Conservation (phyloP, 2,113 vertebrate species). For the Hydrolagus affinis region DNA sequence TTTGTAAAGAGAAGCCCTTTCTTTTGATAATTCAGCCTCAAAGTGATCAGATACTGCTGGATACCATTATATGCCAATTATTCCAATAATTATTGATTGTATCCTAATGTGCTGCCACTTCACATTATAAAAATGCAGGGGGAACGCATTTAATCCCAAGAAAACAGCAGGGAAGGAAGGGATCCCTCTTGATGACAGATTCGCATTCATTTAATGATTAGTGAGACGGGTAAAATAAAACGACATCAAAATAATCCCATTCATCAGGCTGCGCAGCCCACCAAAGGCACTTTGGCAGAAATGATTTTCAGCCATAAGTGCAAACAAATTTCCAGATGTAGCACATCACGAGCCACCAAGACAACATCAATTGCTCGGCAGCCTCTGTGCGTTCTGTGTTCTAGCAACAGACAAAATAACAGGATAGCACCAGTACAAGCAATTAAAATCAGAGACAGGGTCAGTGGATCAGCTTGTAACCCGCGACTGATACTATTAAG, state of each 20-base stretch:
- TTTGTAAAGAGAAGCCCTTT: neutral
- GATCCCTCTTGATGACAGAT: conserved; percentile 63
- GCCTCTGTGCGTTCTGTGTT: conserved; percentile 10
- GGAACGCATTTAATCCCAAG: conserved; percentile 22
- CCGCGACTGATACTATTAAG: conserved; percentile 67
- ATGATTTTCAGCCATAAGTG: conserved; percentile 96
- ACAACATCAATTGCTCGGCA: conserved; percentile 20
- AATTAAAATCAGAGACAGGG: conserved; percentile 75
- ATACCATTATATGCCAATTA: neutral
- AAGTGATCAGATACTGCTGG: neutral
- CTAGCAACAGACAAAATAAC: conserved; percentile 44
- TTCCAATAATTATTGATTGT: conserved; percentile 27
- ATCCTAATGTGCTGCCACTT: conserved; percentile 14
- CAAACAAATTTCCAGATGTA: conserved; percentile 94
- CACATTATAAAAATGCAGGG: conserved; percentile 18
- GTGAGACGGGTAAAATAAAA: conserved; percentile 87
- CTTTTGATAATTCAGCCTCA: neutral
- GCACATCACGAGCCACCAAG: conserved; percentile 63
- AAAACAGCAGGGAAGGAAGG: conserved; percentile 14
- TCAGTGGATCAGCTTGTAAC: conserved; percentile 65
- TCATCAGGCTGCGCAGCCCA: conserved; percentile 97
- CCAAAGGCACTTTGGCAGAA: conserved; percentile 98
- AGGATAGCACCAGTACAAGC: conserved; percentile 62
- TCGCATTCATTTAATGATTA: conserved; percentile 88
- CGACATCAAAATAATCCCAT: conserved; percentile 98